Percentiles rank a stretch among this genome's conserved stretches.
Evolutionary conservation across 1,140 invertebrate species (phyloP).

Genomic region (Proales similis): DNA sequence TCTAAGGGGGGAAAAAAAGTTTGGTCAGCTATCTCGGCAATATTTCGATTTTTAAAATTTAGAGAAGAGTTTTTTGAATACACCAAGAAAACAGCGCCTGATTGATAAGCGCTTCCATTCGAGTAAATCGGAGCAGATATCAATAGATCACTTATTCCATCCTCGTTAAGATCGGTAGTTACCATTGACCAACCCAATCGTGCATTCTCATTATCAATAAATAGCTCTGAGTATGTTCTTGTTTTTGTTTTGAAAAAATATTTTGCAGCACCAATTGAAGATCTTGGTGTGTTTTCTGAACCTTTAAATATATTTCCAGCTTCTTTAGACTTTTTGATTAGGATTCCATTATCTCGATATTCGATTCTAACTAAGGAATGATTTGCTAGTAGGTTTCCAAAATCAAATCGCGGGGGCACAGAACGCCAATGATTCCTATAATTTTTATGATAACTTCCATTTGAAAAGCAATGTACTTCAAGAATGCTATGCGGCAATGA

Average conservation of each 20-base stretch:
- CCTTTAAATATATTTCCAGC: not conserved
- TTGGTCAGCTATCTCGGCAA: not conserved
- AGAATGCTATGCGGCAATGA: conserved; percentile 15
- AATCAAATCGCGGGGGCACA: not conserved
- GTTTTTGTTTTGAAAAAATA: not conserved
- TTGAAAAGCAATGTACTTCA: not conserved
- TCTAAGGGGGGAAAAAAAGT: conserved; percentile 2
- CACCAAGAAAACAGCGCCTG: conserved; percentile 6
- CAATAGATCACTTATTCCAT: conserved; percentile 15
- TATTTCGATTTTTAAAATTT: conserved; percentile 4
- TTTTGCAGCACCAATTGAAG: not conserved
- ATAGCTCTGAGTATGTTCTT: not conserved
- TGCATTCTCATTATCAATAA: conserved; percentile 4
- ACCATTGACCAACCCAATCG: conserved; percentile 1
- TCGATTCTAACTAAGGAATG: not conserved
- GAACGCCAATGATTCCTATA: not conserved
- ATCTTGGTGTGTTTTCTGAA: not conserved
- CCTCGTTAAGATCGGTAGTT: conserved; percentile 8
- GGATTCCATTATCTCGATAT: not conserved
- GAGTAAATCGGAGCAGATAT: conserved; percentile 28
- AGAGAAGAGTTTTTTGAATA: not conserved
- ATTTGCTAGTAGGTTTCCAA: not conserved
- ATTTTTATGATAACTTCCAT: not conserved
- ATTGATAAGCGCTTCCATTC: conserved; percentile 8
- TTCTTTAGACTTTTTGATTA: not conserved